phyloP scores from a whole-genome alignment of 2,113 vertebrate species.

The Delphinus delphis region DNA sequence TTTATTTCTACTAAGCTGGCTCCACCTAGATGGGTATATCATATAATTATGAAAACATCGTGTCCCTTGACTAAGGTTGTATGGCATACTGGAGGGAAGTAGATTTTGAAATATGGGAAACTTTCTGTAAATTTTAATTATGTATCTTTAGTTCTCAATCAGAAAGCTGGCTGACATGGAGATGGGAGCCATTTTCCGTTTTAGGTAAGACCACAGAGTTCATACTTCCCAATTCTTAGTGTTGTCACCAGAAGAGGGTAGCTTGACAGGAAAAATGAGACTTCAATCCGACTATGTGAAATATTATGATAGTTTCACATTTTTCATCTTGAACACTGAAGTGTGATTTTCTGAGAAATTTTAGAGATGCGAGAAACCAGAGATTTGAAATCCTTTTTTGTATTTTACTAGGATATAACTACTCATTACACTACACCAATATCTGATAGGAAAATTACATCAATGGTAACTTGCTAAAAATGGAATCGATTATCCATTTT shows the following conservation, averaged over 20 bases:
- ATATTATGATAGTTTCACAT: constrained; percentile 64
- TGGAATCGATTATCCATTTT: constrained; percentile 57
- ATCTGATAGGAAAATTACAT: constrained; percentile 68
- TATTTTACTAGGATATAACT: constrained; percentile 47
- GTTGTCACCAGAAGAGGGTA: not conserved
- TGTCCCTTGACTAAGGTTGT: not conserved
- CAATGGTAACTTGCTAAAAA: constrained; percentile 62
- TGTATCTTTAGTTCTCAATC: not conserved
- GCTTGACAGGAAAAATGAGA: not conserved
- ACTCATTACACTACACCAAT: constrained; percentile 30
- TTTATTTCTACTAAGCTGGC: not conserved
- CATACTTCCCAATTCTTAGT: not conserved
- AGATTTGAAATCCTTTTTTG: constrained; percentile 27
- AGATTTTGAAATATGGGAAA: not conserved
- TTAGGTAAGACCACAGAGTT: not conserved
- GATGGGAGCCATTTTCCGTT: not conserved
- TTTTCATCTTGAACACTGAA: constrained; percentile 47
- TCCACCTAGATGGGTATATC: not conserved
- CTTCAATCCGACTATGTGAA: not conserved
- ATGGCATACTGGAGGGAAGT: not conserved
- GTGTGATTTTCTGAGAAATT: constrained; percentile 18
- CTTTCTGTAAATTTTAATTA: not conserved
- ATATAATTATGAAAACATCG: not conserved
- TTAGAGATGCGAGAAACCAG: constrained; percentile 8
- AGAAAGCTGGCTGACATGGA: not conserved